Conservation (phyloP, 1,140 invertebrate species). For the Acyrthosiphon pisum region DNA sequence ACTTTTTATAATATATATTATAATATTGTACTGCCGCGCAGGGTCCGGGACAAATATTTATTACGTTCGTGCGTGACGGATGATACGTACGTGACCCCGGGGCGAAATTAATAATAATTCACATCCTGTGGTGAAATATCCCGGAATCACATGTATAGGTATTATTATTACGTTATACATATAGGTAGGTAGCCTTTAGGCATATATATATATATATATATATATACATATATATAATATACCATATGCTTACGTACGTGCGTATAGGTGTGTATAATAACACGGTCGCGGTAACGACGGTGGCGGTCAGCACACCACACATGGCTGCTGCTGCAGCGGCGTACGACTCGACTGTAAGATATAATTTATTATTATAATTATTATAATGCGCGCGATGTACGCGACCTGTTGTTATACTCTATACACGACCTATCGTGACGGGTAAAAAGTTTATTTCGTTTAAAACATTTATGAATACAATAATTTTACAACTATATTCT, state of each 20-base stretch:
- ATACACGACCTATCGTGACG: not conserved
- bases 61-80: slow-evolving; percentile 43
- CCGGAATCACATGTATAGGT: slow-evolving; percentile 25
- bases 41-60: slow-evolving; percentile 49
- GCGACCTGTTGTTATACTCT: not conserved
- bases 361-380: not conserved
- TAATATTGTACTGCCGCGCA: not conserved
- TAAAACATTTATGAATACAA: not conserved
- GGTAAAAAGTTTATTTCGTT: not conserved
- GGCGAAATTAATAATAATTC: slow-evolving; percentile 56
- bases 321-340: too few relatives aligned
- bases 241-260: not conserved
- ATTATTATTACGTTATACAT: not conserved
- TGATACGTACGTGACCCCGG: slow-evolving; percentile 43
- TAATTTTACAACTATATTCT: not conserved
- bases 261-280: not conserved
- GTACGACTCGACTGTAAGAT: not conserved
- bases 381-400: not conserved
- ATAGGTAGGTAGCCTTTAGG: not conserved
- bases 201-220: not conserved
- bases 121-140: slow-evolving; percentile 32
- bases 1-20: not conserved
- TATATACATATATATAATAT: not conserved
- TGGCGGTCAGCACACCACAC: not conserved
- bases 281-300: not conserved